Base-by-base conservation (phyloP, 2,888 invertebrate genomes). In the Brenthis daphne region DNA sequence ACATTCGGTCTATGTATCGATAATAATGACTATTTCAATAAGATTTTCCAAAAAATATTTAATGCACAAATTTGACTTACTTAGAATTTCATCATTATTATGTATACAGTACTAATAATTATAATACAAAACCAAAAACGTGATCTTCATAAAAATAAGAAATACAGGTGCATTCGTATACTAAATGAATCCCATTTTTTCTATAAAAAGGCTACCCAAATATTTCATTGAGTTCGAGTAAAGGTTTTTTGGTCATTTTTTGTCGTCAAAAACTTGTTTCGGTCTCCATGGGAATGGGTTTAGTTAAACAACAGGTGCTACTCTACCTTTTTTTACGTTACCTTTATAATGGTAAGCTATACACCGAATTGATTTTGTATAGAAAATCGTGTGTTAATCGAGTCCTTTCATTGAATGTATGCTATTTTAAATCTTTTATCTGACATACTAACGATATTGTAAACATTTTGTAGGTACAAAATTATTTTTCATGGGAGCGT, bases 221-320 rank as follows among this genome's bases (percentile, higher is more conserved):
- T 65, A 65, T 54, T 69, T 65, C 64, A 72, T 65, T 69, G 77
- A 71, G 71, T 75, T 80, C 74, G 80, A 80, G 81, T 80, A 20
- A 5, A 51, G 80, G 75, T 84, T 87, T 84, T 82, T 81, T 79
- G 74, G 73, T 76, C 73, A 69, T 76, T 55, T 85, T 86, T 85
- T 79, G 79, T 76, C 71, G 57, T 70, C 63, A 79, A 82, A 29
- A 89, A 89, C 89, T 71, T 82, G 89, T 89, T 88, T 80, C 76
- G 79, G 78, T 79, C 65, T 77, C 73, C 80, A 82, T 89, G 90
- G 88, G 89, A 90, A 88, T 82, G 77, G 80, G 75, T 77, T 20
- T 78, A 75, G 81, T 77, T 79, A 80, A 80, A 86, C 86, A 87
- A 89, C 90, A 89, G 90, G 90, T 90, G 90, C 82, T 84, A 80